phyloP scores from a whole-genome alignment of 2,113 vertebrate species.

The Arizona elegans region DNA sequence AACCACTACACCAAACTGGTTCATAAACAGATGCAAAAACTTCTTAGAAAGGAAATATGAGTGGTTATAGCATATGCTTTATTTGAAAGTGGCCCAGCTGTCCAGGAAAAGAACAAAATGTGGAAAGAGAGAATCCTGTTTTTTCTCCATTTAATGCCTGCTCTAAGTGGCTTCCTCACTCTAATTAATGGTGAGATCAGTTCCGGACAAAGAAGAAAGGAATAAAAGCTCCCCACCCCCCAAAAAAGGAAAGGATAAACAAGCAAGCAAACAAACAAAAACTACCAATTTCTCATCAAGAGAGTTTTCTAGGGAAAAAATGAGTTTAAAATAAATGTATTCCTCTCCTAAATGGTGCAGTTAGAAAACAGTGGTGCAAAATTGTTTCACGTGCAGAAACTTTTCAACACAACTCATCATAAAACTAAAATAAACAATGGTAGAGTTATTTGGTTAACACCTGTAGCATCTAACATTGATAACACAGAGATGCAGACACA shows the following conservation, averaged over 20 bases:
- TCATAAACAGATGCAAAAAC: neutral
- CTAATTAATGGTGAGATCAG: neutral
- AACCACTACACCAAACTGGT: neutral
- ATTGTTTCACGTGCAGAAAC: neutral
- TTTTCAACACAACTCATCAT: neutral
- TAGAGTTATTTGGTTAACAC: neutral
- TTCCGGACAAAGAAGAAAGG: neutral
- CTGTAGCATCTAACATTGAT: neutral
- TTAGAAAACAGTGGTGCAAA: neutral
- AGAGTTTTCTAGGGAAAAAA: neutral
- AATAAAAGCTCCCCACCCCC: neutral
- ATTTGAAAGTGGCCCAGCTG: neutral
- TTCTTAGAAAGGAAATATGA: neutral
- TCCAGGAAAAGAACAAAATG: neutral
- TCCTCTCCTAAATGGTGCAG: neutral
- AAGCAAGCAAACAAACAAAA: neutral
- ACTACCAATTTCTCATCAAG: neutral
- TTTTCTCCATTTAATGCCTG: neutral
- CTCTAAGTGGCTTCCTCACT: neutral
- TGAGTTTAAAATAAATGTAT: neutral
- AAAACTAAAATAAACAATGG: neutral
- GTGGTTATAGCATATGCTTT: neutral
- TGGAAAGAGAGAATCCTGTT: neutral
- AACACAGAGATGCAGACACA: too few relatives aligned
- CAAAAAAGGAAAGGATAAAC: too few relatives aligned